phyloP scores from a whole-genome alignment of 2,888 invertebrate genomes.

The Ecliptopera silaceata region DNA sequence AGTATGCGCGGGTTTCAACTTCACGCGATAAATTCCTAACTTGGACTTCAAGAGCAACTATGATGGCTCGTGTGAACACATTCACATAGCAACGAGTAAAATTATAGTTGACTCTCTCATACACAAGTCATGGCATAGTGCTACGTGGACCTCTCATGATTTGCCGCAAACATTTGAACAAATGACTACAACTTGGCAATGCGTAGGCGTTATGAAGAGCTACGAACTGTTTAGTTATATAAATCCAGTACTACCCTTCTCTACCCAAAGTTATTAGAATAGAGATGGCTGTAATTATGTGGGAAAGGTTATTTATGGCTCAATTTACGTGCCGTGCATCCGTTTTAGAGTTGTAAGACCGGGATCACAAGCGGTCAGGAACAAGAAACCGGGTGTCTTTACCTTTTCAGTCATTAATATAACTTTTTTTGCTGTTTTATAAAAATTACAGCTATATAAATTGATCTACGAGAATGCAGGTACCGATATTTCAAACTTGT shows the following conservation, averaged over 20 bases:
- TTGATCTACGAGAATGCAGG: no score
- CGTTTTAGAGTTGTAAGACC: slow-evolving; percentile 2
- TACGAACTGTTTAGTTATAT: slow-evolving; percentile 48
- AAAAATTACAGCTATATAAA: no score
- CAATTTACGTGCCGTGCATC: slow-evolving; percentile 18
- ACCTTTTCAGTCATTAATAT: no score
- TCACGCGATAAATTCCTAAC: slow-evolving; percentile 53
- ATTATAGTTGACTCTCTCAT: slow-evolving; percentile 1
- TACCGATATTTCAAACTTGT: no score
- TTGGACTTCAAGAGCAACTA: slow-evolving; percentile 36
- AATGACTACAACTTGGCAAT: neutral
- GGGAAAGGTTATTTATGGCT: slow-evolving; percentile 33
- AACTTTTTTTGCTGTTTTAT: no score
- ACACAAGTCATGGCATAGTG: neutral
- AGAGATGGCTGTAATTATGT: slow-evolving; percentile 39
- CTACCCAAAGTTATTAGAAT: slow-evolving; percentile 39
- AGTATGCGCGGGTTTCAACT: slow-evolving; percentile 45
- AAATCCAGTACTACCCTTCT: slow-evolving; percentile 45
- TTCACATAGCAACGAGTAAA: slow-evolving; percentile 1
- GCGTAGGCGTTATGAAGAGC: slow-evolving; percentile 34
- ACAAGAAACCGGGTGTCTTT: neutral
- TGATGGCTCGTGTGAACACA: slow-evolving; percentile 26
- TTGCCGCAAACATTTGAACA: slow-evolving; percentile 1
- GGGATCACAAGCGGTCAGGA: slow-evolving; percentile 2
- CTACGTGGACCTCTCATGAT: neutral